A percentile compares a stretch with the other conserved stretches of the same genome.
Conservation (phyloP, 2,888 invertebrate species). For the Protonemura montana region DNA sequence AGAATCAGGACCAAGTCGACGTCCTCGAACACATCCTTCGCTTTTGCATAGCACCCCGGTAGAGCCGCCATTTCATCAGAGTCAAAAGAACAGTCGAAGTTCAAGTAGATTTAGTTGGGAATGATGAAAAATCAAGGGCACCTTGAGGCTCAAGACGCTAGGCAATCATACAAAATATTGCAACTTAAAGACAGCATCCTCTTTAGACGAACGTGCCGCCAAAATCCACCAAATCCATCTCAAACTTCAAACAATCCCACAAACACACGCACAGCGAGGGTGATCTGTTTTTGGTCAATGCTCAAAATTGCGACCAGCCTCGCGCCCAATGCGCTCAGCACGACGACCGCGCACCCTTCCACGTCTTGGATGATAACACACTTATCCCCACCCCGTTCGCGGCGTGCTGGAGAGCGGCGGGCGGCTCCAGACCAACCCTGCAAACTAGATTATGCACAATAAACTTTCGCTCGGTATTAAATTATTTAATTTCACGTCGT, state of each 20-base stretch:
- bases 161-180: neutral
- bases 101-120: neutral
- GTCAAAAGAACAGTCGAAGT: no score
- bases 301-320: constrained; percentile 35
- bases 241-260: neutral
- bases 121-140: neutral
- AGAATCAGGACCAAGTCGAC: neutral
- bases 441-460: constrained; percentile 64
- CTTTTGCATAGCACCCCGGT: neutral
- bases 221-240: neutral
- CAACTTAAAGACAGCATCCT: neutral
- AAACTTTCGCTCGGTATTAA: constrained; percentile 63
- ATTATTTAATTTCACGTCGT: constrained; percentile 61
- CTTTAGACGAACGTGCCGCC: neutral
- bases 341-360: constrained; percentile 2
- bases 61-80: no score
- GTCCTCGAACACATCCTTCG: neutral
- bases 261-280: neutral
- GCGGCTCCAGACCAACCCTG: constrained; percentile 47
- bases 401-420: neutral
- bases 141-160: neutral
- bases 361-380: constrained; percentile 36
- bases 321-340: constrained; percentile 22
- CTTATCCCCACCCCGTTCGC: constrained; percentile 33
- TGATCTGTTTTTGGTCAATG: constrained; percentile 35